These are phyloP conservation scores for Lagopus muta DNA, from an alignment of 2,113 vertebrate genomes.

Conservation along the genomic window DNA sequence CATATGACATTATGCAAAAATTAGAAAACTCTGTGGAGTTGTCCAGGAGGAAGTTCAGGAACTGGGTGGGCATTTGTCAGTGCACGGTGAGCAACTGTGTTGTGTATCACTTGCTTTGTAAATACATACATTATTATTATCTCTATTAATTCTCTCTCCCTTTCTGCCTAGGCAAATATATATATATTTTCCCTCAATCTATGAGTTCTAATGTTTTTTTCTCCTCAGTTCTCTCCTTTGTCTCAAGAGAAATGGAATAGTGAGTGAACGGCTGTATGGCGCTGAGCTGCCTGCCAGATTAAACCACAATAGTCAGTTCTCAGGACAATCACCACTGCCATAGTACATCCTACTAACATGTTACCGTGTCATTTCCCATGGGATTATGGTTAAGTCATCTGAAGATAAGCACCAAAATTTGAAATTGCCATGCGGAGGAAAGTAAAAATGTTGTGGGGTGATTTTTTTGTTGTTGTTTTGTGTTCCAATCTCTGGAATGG, in stretches of 20 bases:
- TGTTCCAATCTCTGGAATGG: background rate
- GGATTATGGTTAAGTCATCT: background rate
- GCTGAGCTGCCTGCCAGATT: no score
- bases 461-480: background rate
- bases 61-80: background rate
- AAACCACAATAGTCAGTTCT: no score
- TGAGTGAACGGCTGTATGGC: no score
- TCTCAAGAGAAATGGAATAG: no score
- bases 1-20: background rate
- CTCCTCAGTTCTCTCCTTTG: no score
- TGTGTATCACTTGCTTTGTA: background rate
- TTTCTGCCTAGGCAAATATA: no score
- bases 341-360: background rate
- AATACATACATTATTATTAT: background rate
- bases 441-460: background rate
- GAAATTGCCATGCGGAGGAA: background rate
- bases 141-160: no score
- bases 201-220: no score
- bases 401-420: background rate
- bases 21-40: background rate
- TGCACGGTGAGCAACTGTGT: background rate
- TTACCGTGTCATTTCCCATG: background rate
- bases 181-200: no score
- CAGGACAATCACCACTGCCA: background rate
- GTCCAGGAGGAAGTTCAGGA: background rate